A percentile compares a stretch with the other conserved stretches of the same genome.
phyloP scores from a whole-genome alignment of 2,113 vertebrate species.

The Blennius ocellaris region DNA sequence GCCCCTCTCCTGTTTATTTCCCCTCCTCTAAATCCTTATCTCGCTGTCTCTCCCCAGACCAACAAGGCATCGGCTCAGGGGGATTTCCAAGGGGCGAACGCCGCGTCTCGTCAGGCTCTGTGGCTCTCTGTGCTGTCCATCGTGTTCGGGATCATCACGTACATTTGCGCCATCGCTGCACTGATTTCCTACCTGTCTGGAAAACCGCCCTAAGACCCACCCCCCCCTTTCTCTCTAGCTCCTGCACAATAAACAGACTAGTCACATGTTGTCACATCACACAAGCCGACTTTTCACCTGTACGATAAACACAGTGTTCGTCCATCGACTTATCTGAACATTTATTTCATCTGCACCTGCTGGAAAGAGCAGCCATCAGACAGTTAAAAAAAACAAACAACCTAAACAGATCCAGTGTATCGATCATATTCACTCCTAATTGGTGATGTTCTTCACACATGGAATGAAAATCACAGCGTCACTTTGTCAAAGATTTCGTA shows the following conservation, averaged over 20 bases:
- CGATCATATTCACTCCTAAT: constrained; percentile 22
- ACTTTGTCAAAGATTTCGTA: constrained; percentile 13
- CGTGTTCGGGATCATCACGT: constrained; percentile 89
- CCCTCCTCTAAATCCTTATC: constrained; percentile 47
- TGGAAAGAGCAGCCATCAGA: background rate
- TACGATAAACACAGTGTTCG: constrained; percentile 36
- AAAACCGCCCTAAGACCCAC: constrained; percentile 80
- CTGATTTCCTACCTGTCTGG: constrained; percentile 90
- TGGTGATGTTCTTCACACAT: constrained; percentile 7
- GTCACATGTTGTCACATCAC: constrained; percentile 18
- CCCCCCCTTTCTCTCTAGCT: too few species aligned
- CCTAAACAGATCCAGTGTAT: background rate
- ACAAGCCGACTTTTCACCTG: constrained; percentile 36
- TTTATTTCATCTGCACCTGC: constrained; percentile 12
- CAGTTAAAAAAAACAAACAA: background rate
- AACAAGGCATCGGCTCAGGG: constrained; percentile 90
- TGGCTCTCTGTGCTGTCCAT: constrained; percentile 90
- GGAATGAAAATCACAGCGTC: background rate
- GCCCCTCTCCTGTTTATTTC: constrained; percentile 23
- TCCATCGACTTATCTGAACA: constrained; percentile 22
- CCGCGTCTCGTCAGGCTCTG: constrained; percentile 87
- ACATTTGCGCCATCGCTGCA: constrained; percentile 86
- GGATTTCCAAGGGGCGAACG: constrained; percentile 86
- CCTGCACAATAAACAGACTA: background rate
- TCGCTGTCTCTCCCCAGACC: constrained; percentile 79